A percentile compares a stretch with the other conserved stretches of the same genome.
Evolutionary conservation across 1,140 invertebrate genomes (phyloP).

Genomic region (Daktulosphaira vitifoliae): DNA sequence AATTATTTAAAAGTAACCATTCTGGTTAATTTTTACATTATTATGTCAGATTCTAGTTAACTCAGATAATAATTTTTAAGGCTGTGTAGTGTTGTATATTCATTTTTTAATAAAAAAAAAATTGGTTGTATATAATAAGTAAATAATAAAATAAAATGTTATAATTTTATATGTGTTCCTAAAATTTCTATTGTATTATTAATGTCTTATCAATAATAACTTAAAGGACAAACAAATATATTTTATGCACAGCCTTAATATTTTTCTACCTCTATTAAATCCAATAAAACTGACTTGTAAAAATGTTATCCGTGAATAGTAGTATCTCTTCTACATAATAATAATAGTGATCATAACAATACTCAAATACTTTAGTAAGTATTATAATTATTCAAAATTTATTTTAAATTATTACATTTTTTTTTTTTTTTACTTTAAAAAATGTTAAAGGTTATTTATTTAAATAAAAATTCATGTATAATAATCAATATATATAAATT

Average conservation of each 20-base stretch:
- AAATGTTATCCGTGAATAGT: not conserved
- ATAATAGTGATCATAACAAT: constrained; percentile 3
- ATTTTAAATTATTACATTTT: too few relatives aligned
- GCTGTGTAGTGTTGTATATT: too few relatives aligned
- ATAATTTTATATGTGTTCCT: constrained; percentile 22
- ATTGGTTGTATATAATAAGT: too few relatives aligned
- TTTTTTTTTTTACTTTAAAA: constrained; percentile 30
- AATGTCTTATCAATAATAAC: not conserved
- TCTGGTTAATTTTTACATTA: too few relatives aligned
- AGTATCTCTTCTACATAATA: not conserved
- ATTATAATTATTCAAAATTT: constrained; percentile 5
- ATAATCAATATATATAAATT: too few relatives aligned
- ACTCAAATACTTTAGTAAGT: constrained; percentile 11
- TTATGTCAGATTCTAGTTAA: too few relatives aligned
- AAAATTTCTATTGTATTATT: not conserved
- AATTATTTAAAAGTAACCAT: too few relatives aligned
- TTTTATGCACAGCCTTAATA: constrained; percentile 3
- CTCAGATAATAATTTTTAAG: too few relatives aligned
- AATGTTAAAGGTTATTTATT: constrained; percentile 16
- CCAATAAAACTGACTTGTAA: not conserved
- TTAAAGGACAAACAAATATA: not conserved
- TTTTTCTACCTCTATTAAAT: constrained; percentile 20
- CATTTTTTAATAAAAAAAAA: too few relatives aligned
- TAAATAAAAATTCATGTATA: not conserved
- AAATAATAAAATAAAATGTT: not conserved